Evolutionary conservation across 1,140 invertebrate species (phyloP).

Genomic region (Agraylea sexmaculata): DNA sequence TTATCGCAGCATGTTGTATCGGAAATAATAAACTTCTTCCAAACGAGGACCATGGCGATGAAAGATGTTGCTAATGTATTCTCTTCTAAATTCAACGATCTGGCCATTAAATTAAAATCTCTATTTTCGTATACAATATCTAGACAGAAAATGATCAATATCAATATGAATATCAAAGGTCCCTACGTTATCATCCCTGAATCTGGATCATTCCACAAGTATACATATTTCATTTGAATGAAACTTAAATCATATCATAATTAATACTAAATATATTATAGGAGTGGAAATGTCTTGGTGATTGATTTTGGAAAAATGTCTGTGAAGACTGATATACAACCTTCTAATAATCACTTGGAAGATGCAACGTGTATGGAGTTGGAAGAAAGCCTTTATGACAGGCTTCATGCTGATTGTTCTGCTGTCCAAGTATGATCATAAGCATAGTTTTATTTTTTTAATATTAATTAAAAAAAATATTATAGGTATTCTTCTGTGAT

Average conservation of each 20-base stretch:
- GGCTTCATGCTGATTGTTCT: conserved; percentile 57
- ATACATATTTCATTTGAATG: conserved; percentile 15
- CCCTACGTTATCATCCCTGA: conserved; percentile 71
- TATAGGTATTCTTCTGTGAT: conserved; percentile 44
- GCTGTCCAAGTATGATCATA: conserved; percentile 47
- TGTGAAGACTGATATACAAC: conserved; percentile 64
- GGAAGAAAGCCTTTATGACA: conserved; percentile 69
- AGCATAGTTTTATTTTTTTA: not conserved
- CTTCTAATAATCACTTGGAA: conserved; percentile 51
- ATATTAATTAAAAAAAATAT: conserved; percentile 1
- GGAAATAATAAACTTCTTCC: conserved; percentile 63
- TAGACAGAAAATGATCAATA: conserved; percentile 54
- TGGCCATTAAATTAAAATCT: conserved; percentile 27
- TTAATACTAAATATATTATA: conserved; percentile 28
- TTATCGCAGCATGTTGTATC: conserved; percentile 56
- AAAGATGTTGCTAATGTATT: conserved; percentile 29
- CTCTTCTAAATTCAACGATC: conserved; percentile 22
- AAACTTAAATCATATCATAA: not conserved
- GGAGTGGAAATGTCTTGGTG: conserved; percentile 59
- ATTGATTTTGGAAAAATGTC: conserved; percentile 60
- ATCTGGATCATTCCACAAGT: conserved; percentile 64
- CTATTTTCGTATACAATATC: conserved; percentile 43
- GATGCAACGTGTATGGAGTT: conserved; percentile 73
- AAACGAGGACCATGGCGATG: conserved; percentile 38
- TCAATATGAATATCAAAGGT: conserved; percentile 65